Evolutionary conservation across 2,113 vertebrate species (phyloP), one percentile per base, ranked within the genome.

Genomic region (Hippocampus comes): DNA sequence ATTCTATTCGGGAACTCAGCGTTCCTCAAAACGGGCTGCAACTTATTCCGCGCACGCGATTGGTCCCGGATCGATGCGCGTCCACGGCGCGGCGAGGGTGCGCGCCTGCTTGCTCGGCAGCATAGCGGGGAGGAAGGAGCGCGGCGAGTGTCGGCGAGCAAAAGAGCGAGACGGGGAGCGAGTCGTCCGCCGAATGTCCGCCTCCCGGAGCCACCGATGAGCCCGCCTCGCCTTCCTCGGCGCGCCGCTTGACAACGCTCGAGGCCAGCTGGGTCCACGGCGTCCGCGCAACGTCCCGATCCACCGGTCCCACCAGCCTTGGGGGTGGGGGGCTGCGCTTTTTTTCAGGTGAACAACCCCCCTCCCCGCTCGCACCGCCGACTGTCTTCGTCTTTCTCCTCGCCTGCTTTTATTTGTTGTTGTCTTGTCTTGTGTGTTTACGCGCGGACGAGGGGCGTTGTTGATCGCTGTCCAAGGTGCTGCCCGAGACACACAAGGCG

Each of bases 21-120:
- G 17, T 61, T 61, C 8, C 27, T 18, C 15, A 76, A 83, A 86
- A 84, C 67, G 68, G 79, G 73, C 78, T 80, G 77, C 84, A 81
- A 83, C 83, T 78, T 86, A 87, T 88, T 90, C 81, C 82, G 83
- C 63, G 68, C 89, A 87, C 80, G 80, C 80, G 78, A 91, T 91
- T 91, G 89, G 88, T 73, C 84, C 68, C 60, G 78, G 86, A 90
- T 90, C 83, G 84, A 88, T 83, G 90, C 91, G 83, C 90, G 90
- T 80, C 84, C 91, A 53, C 89, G 83, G 55, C 63, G 68, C 80
- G 67, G 68, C 38, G 78, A 67, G 80, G 86, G 67, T 73, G 82
- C 90, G 89, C 86, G 81, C 84, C 78, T 76, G 81, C 72, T 43
- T 27, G 85, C 85, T 86, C 76, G 73, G 77, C 81, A 89, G 88